Percentiles rank a stretch among this genome's conserved stretches.
Conservation (phyloP, 2,113 vertebrate genomes). For the Prionailurus bengalensis region DNA sequence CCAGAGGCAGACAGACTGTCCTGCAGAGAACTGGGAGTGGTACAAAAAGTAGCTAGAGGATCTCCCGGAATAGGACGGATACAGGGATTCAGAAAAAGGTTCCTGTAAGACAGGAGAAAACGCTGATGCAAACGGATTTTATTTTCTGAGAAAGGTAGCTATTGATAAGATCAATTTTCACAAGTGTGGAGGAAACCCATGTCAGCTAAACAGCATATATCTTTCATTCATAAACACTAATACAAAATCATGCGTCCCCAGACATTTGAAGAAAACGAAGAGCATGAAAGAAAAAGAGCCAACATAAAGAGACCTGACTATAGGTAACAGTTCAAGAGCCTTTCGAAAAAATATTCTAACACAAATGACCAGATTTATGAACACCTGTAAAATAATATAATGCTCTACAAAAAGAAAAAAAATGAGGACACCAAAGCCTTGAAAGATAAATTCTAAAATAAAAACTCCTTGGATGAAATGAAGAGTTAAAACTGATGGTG, state of each 20-base stretch:
- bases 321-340: neutral
- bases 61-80: neutral
- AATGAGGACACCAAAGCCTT: neutral
- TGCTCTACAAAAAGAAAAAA: neutral
- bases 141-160: neutral
- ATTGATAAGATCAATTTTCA: neutral
- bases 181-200: neutral
- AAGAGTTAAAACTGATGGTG: neutral
- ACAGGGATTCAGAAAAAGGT: neutral
- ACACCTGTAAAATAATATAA: neutral
- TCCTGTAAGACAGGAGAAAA: neutral
- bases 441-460: conserved; percentile 52
- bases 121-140: neutral
- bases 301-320: neutral
- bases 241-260: neutral
- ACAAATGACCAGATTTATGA: neutral
- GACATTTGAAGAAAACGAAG: conserved; percentile 39
- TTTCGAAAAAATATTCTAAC: neutral
- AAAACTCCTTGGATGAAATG: conserved; percentile 4
- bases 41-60: neutral
- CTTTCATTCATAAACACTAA: conserved; percentile 23
- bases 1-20: neutral
- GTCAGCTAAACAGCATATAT: neutral
- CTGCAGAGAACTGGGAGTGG: neutral
- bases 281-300: neutral